These are phyloP conservation scores for Danio albolineatus DNA, from an alignment of 2,797 vertebrate species.

Conservation along the genomic window DNA sequence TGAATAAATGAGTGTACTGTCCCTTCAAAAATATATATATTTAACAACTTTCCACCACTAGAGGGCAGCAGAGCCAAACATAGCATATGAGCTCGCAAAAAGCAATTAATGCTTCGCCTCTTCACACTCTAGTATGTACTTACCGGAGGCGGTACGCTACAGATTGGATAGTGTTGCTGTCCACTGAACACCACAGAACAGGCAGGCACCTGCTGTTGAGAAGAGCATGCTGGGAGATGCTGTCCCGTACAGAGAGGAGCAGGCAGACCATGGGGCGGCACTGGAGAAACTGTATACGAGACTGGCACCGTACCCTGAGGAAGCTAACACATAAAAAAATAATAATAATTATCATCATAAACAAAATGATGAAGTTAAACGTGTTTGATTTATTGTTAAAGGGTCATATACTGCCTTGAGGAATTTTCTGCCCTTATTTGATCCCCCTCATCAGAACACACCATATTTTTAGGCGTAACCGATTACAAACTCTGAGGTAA, in stretches of 20 bases:
- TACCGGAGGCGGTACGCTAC: conserved; percentile 80
- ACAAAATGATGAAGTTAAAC: not conserved
- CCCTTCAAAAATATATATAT: not conserved
- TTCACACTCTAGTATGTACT: not conserved
- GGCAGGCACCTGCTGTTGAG: conserved; percentile 91
- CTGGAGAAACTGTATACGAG: conserved; percentile 92
- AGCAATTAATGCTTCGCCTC: not conserved
- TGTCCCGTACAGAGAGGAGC: conserved; percentile 93
- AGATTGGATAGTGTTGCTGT: conserved; percentile 94
- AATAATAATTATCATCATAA: not conserved
- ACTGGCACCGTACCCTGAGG: conserved; percentile 93
- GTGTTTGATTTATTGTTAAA: too few species aligned
- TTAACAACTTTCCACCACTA: conserved; percentile 32
- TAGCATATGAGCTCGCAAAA: not conserved
- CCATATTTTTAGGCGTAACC: too few species aligned
- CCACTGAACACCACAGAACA: conserved; percentile 97
- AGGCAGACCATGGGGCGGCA: conserved; percentile 91
- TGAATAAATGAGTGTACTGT: too few species aligned
- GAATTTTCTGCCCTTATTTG: too few species aligned
- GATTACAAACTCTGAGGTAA: too few species aligned
- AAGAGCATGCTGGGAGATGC: conserved; percentile 90
- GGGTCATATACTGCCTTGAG: too few species aligned
- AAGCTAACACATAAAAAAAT: conserved; percentile 77
- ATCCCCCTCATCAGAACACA: too few species aligned
- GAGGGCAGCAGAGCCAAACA: conserved; percentile 65